A percentile compares a stretch with the other conserved stretches of the same genome.
phyloP scores from a whole-genome alignment of 2,797 vertebrate genomes.

The Botia almorhae region DNA sequence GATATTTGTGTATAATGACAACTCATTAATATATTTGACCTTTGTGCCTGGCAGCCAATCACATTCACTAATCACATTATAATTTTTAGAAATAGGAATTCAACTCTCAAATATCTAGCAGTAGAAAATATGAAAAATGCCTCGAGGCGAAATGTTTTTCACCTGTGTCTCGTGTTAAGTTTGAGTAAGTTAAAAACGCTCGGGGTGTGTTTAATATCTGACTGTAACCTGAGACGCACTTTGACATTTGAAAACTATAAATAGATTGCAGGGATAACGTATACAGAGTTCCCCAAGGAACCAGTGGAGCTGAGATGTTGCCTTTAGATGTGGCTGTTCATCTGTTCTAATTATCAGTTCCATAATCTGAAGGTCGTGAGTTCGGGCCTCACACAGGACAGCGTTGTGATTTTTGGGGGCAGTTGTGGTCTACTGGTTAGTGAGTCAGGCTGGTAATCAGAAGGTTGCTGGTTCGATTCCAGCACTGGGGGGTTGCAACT shows the following conservation, averaged over 20 bases:
- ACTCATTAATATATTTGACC: no score
- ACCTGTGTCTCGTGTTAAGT: neutral
- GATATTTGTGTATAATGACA: no score
- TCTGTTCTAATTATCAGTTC: no score
- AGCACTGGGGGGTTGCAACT: no score
- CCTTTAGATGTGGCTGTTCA: neutral
- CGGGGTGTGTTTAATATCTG: conserved; percentile 57
- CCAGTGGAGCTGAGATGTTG: neutral
- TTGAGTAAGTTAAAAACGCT: neutral
- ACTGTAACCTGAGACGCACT: conserved; percentile 56
- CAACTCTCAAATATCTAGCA: neutral
- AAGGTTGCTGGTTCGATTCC: no score
- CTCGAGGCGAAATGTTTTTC: neutral
- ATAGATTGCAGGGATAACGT: conserved; percentile 65
- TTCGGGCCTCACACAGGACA: no score
- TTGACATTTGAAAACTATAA: conserved; percentile 78
- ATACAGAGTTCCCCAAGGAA: conserved; percentile 16
- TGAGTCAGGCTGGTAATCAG: no score
- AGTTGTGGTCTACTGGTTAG: no score
- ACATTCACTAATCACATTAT: no score
- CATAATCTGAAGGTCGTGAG: no score
- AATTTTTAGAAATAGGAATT: neutral
- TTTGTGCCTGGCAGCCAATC: no score
- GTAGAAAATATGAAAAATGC: neutral
- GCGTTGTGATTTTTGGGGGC: no score